A percentile compares a stretch with the other conserved stretches of the same genome.
These are phyloP conservation scores for Adelphocoris suturalis DNA, from an alignment of 2,888 invertebrate genomes.

Conservation along the genomic window DNA sequence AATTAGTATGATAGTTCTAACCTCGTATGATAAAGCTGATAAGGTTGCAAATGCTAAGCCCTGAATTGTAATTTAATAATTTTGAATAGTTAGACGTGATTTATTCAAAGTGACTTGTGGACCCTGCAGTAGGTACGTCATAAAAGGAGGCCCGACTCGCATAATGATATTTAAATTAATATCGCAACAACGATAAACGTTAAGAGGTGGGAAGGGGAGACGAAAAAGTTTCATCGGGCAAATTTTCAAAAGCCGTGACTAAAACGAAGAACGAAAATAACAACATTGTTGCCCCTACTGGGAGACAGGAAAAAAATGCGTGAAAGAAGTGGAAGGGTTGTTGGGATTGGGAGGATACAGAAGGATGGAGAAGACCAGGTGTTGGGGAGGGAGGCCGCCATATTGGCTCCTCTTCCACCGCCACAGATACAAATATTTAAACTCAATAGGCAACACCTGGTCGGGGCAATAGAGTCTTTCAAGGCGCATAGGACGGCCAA, in stretches of 20 bases:
- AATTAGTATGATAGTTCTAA: too few relatives aligned
- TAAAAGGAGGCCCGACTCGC: not conserved
- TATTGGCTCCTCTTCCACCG: conserved; percentile 37
- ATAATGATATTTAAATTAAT: conserved; percentile 37
- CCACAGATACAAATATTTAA: conserved; percentile 53
- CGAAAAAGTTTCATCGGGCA: conserved; percentile 21
- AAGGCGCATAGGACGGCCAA: too few relatives aligned
- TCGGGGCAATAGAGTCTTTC: not conserved
- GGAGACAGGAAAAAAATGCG: not conserved
- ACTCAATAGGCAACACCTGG: not conserved
- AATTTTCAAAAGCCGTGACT: conserved; percentile 54
- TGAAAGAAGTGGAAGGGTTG: conserved; percentile 4
- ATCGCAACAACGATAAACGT: not conserved
- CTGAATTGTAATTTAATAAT: too few relatives aligned
- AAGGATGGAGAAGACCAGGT: conserved; percentile 27
- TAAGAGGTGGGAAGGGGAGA: not conserved
- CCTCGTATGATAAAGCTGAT: too few relatives aligned
- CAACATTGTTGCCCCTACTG: conserved; percentile 49
- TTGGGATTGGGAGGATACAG: conserved; percentile 44
- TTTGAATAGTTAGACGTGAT: not conserved
- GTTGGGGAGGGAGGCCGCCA: conserved; percentile 28
- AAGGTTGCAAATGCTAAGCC: too few relatives aligned
- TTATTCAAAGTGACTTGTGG: not conserved
- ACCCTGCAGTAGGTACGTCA: not conserved
- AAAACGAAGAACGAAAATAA: conserved; percentile 57